Percentiles rank a stretch among this genome's conserved stretches.
Evolutionary conservation across 1,140 invertebrate species (phyloP).

Genomic region (Tribolium castaneum): DNA sequence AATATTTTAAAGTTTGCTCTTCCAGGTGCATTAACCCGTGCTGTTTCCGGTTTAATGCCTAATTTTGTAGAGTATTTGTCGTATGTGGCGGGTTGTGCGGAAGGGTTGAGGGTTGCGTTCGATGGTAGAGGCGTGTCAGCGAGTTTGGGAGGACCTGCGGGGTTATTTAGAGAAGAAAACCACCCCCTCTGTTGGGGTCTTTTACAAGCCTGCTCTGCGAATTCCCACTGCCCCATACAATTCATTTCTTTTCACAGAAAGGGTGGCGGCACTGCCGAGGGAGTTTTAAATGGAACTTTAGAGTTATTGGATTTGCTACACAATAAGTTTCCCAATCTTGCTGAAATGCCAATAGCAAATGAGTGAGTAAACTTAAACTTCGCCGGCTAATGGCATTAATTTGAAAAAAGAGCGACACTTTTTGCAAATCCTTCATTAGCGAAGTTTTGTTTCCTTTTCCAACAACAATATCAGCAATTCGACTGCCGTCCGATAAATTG

Average conservation of each 20-base stretch:
- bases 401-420: slow-evolving; percentile 2
- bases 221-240: slow-evolving; percentile 62
- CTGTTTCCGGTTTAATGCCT: not conserved
- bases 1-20: slow-evolving; percentile 66
- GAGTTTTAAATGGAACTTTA: slow-evolving; percentile 61
- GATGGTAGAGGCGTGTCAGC: slow-evolving; percentile 46
- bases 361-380: slow-evolving; percentile 39
- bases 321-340: slow-evolving; percentile 61
- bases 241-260: slow-evolving; percentile 66
- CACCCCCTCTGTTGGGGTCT: slow-evolving; percentile 67
- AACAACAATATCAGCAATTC: slow-evolving; percentile 11
- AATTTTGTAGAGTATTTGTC: slow-evolving; percentile 56
- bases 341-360: slow-evolving; percentile 38
- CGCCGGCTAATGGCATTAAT: not conserved
- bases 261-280: slow-evolving; percentile 61
- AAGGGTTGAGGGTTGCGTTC: slow-evolving; percentile 59
- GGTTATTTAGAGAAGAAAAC: slow-evolving; percentile 61
- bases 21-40: slow-evolving; percentile 50
- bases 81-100: slow-evolving; percentile 59
- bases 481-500: slow-evolving; percentile 13
- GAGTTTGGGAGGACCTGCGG: slow-evolving; percentile 65
- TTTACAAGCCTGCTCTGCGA: slow-evolving; percentile 60
- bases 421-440: slow-evolving; percentile 14
- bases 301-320: slow-evolving; percentile 60
- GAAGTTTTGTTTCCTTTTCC: slow-evolving; percentile 7